These are phyloP conservation scores for Habropoda laboriosa DNA, from an alignment of 1,140 invertebrate species.

Conservation along the genomic window DNA sequence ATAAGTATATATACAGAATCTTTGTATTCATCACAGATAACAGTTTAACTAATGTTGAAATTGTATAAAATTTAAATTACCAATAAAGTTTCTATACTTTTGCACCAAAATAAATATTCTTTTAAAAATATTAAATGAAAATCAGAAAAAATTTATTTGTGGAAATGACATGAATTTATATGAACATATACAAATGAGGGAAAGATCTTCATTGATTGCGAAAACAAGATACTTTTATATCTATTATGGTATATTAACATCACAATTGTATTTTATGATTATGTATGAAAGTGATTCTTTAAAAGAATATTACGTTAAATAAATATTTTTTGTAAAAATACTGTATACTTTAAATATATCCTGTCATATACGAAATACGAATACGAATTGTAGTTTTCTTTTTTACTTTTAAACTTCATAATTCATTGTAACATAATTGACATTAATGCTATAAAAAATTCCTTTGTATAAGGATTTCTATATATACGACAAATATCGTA, in stretches of 20 bases:
- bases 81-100: neutral
- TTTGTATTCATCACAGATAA: conserved; percentile 35
- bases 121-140: neutral
- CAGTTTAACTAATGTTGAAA: neutral
- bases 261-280: neutral
- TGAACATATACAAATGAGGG: neutral
- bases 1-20: conserved; percentile 15
- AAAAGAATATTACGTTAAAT: neutral
- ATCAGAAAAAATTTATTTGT: neutral
- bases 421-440: conserved; percentile 20
- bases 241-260: neutral
- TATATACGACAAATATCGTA: neutral
- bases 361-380: neutral
- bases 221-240: conserved; percentile 1
- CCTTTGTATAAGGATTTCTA: neutral
- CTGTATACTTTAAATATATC: conserved; percentile 18
- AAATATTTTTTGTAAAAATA: conserved; percentile 34
- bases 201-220: neutral
- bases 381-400: conserved; percentile 8
- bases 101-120: neutral
- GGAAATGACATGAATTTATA: neutral
- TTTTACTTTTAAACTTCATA: conserved; percentile 9
- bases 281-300: conserved; percentile 17
- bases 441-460: conserved; percentile 3
- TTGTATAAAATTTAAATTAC: neutral